phyloP scores from a whole-genome alignment of 2,888 invertebrate genomes.

The Calameuta pallipes region DNA sequence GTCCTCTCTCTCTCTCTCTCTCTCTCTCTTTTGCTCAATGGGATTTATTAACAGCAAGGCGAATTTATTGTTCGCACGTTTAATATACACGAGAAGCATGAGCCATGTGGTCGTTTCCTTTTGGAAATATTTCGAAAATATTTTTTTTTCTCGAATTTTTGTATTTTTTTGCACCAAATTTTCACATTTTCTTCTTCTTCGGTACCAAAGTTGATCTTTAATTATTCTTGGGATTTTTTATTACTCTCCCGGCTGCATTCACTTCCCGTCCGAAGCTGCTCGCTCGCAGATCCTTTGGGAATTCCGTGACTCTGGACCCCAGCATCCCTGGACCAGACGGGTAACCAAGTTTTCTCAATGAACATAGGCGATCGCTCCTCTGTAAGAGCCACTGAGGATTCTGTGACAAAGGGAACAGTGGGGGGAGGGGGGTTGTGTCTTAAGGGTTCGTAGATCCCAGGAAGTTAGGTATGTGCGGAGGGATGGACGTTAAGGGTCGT shows the following conservation, averaged over 20 bases:
- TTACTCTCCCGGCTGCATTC: background rate
- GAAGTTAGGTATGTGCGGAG: background rate
- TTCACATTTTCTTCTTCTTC: background rate
- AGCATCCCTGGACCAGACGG: background rate
- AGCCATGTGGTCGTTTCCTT: background rate
- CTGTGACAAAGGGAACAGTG: background rate
- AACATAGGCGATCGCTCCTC: background rate
- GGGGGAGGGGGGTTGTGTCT: background rate
- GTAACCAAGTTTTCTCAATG: background rate
- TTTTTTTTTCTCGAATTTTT: background rate
- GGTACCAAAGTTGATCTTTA: background rate
- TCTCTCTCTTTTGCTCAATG: constrained; percentile 24
- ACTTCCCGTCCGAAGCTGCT: background rate
- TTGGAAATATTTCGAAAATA: background rate
- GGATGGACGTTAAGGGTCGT: background rate
- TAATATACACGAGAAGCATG: background rate
- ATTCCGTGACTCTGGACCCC: background rate
- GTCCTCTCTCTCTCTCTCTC: constrained; percentile 26
- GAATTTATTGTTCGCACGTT: constrained; percentile 38
- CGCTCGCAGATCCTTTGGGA: background rate
- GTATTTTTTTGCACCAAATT: background rate
- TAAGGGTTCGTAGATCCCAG: background rate
- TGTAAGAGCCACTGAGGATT: background rate
- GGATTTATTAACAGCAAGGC: constrained; percentile 47
- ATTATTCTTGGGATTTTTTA: background rate